Base-by-base conservation (phyloP, 2,888 invertebrate species). In the Eupeodes luniger region DNA sequence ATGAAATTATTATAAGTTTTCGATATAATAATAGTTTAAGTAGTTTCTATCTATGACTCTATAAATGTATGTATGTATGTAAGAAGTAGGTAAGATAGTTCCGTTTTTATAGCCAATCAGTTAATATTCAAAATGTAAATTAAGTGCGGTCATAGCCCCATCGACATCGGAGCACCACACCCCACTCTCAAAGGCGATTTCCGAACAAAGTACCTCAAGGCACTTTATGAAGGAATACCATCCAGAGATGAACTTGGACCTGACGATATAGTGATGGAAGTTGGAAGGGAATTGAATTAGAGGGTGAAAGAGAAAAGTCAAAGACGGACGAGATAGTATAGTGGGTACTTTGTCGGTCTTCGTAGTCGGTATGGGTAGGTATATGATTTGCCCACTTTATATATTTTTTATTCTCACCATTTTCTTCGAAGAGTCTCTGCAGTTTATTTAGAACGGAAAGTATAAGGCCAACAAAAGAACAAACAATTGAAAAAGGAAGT, bases 401-500 rank as follows among this genome's bases (percentile, higher is more conserved):
- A 14, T 6, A 5, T 16, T 70, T 62, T 3, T 44, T 47, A 14
- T 70, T 55, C 69, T 70, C 86, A 82, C 78, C 62, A 47, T 72
- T 44, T 76, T 47, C 47, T 59, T 61, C 16, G 67, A 75, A 49
- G 61, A 53, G 62, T 70, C 59, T 72, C 72, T 76, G 16, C 70
- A 79, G 83, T 83, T 76, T 76, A 76, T 55, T 55, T 79, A 64
- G 72, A 76, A 83, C 66, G 59, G 59, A 80, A 70, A 69, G 70
- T 61, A 67, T 44, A 64, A 78, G 61, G 64, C 76, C 79, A 80
- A 87, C 76, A 87, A 84, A 81, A 77, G 76, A 70, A 82, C 83
- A 75, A 83, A 79, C 87, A 84, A 87, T 87, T 87, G 70, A 64
- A 70, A 70, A 76, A 62, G 55, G 79, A 87, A 76, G 76, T 83